Conservation (phyloP, 2,113 vertebrate genomes). For the Campylorhamphus procurvoides region DNA sequence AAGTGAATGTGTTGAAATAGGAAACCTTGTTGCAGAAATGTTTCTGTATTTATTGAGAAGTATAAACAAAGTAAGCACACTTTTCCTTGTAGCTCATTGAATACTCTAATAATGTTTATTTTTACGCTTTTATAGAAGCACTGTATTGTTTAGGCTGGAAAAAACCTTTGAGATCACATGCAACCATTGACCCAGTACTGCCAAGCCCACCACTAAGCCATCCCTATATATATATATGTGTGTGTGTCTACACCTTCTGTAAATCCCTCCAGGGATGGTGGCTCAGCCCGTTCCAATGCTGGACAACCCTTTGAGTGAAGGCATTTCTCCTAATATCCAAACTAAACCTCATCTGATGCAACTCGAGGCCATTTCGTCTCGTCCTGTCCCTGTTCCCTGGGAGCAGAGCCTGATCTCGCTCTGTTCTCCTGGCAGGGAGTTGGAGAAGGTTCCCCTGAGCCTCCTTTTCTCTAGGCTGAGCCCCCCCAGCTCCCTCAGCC, state of each 20-base stretch:
- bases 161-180: background rate
- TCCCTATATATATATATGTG: background rate
- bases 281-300: background rate
- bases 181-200: background rate
- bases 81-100: background rate
- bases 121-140: background rate
- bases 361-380: background rate
- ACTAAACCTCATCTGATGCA: background rate
- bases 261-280: background rate
- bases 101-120: background rate
- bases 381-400: background rate
- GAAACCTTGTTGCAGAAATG: background rate
- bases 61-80: background rate
- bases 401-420: background rate
- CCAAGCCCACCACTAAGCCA: background rate
- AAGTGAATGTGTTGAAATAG: background rate
- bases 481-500: background rate
- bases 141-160: rapidly evolving
- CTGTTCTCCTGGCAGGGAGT: rapidly evolving
- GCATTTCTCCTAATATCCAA: rapidly evolving
- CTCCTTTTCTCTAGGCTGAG: background rate
- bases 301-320: background rate
- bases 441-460: background rate
- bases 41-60: background rate
- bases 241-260: too few species aligned